Base-by-base conservation (phyloP, 2,113 vertebrate genomes). In the Hoplias malabaricus region DNA sequence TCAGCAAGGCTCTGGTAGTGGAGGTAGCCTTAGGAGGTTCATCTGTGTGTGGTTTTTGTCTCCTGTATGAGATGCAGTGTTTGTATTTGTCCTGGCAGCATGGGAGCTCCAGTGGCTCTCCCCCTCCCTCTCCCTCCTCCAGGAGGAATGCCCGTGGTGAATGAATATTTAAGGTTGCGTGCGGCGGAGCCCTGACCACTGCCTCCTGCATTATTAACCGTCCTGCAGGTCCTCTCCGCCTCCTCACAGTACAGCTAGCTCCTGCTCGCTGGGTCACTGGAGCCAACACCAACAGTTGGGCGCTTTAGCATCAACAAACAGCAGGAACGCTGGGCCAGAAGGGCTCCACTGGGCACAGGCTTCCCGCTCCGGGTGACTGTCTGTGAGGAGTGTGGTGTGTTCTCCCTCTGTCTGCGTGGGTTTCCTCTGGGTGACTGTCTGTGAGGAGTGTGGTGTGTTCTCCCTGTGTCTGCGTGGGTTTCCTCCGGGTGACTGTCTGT, bases 111-210 rank as follows among this genome's bases (percentile, higher is more conserved):
- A 19, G 46, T n/a, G 6, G 46, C 56, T 7, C 25, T 29, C 2
- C 2, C 31, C 65, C 43, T 42, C 54, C 25, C 56, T 7, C 25
- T 29, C 2, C 2, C 31, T 75, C 43, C 59, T 63, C 25, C 53
- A 76, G 38, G 61, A 67, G 53, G 62, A 73, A 83, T 77, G 72
- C 80, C 80, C 78, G 72, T 42, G 65, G 77, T 74, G 23, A 40
- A 79, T 79, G 65, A 77, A 74, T 82, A 81, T 84, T 82, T 84
- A 79, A 83, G 66, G 78, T 80, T 78, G 69, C 43, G 40, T 77
- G 77, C 69, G 68, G 42, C 43, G 34, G 76, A 79, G 77, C 36
- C 69, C 77, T 62, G 75, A 67, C 70, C 77, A 73, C 69, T 53
- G 68, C 14, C 66, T 72, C 48, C 46, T 83, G 73, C 80, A 82